Conservation (phyloP, 2,113 vertebrate genomes). For the Sinocyclocheilus grahami region DNA sequence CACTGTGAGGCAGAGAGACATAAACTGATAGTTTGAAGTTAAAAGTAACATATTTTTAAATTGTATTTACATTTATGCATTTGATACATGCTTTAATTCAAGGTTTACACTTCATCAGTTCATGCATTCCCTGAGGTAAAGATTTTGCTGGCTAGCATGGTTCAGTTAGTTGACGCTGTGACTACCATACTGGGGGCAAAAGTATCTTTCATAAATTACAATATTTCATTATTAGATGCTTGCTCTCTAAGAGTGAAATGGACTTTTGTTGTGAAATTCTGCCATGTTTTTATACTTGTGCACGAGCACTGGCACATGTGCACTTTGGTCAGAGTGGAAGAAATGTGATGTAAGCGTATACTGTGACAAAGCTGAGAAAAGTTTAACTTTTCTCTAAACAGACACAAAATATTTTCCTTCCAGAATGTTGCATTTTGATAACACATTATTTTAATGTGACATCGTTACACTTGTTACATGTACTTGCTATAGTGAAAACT, state of each 20-base stretch:
- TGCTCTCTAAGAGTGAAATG: background rate
- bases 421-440: background rate
- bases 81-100: background rate
- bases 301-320: background rate
- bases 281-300: background rate
- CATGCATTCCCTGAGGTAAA: background rate
- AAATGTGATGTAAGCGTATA: background rate
- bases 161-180: background rate
- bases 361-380: background rate
- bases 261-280: background rate
- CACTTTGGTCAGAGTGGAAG: background rate
- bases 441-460: background rate
- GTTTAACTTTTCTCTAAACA: background rate
- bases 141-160: background rate
- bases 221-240: background rate
- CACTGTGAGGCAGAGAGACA: slow-evolving; percentile 67
- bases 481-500: background rate
- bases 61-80: background rate
- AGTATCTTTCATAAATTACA: background rate
- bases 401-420: background rate
- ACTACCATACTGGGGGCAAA: background rate
- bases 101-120: background rate
- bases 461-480: background rate
- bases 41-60: background rate
- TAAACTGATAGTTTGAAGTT: background rate